Conservation (phyloP, 2,113 vertebrate species). For the Gopherus evgoodei region DNA sequence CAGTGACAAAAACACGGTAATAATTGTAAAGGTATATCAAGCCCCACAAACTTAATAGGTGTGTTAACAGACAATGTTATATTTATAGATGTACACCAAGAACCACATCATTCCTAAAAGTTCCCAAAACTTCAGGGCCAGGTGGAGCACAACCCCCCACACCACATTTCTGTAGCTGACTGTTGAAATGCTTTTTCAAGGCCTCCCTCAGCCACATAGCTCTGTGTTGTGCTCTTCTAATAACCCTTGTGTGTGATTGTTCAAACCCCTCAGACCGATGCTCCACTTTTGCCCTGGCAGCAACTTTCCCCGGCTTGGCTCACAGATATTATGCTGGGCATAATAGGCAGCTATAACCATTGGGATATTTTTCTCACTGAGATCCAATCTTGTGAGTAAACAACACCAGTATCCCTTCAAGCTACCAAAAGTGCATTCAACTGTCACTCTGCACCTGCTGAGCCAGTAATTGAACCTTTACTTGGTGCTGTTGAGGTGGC, state of each 20-base stretch:
- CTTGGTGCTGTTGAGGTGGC: not conserved
- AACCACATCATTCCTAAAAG: not conserved
- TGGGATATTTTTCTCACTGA: not conserved
- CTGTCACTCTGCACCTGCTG: not conserved
- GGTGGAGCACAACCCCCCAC: not conserved
- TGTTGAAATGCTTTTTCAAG: not conserved
- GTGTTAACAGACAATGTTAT: not conserved
- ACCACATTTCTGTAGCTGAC: not conserved
- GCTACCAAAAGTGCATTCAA: not conserved
- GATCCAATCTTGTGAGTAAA: not conserved
- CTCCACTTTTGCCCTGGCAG: not conserved
- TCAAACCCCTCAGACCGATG: not conserved
- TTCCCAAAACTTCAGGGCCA: not conserved
- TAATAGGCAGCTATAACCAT: not conserved
- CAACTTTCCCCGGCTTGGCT: not conserved
- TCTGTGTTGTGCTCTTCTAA: not conserved
- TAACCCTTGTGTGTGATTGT: not conserved
- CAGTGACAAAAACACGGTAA: not conserved
- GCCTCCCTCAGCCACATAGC: not conserved
- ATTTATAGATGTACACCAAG: not conserved
- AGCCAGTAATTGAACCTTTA: not conserved
- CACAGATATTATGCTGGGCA: not conserved
- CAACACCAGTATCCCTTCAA: not conserved
- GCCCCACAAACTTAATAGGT: not conserved
- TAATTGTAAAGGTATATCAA: not conserved